These are phyloP conservation scores for Thereva unica DNA, from an alignment of 2,888 invertebrate species.

Conservation along the genomic window DNA sequence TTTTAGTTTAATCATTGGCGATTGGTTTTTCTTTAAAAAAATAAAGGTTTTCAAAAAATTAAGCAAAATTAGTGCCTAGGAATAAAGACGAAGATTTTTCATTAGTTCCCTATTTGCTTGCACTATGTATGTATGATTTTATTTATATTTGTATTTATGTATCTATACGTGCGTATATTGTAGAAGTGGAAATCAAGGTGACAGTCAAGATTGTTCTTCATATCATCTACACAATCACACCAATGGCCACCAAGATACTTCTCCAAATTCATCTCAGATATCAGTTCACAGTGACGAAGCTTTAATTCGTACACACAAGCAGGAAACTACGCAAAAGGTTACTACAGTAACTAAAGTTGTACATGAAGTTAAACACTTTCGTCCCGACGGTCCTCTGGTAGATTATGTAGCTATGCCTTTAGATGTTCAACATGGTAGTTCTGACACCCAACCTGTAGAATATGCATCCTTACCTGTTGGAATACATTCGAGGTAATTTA, in stretches of 20 bases:
- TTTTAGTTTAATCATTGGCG: too few species aligned
- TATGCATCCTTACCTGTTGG: conserved; percentile 61
- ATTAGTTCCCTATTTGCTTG: too few species aligned
- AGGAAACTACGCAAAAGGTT: conserved; percentile 71
- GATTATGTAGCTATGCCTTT: conserved; percentile 62
- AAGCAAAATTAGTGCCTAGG: too few species aligned
- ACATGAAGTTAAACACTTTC: conserved; percentile 66
- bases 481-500: conserved; percentile 44
- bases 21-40: too few species aligned
- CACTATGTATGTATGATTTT: too few species aligned
- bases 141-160: too few species aligned
- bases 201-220: conserved; percentile 35
- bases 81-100: too few species aligned
- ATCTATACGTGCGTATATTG: background rate
- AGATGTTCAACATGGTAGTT: conserved; percentile 61
- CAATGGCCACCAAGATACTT: conserved; percentile 67
- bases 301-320: conserved; percentile 67
- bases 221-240: conserved; percentile 57
- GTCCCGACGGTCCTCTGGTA: conserved; percentile 60
- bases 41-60: too few species aligned
- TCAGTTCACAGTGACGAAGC: conserved; percentile 61
- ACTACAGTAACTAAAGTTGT: conserved; percentile 73
- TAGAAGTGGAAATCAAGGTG: conserved; percentile 40
- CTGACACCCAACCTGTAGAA: conserved; percentile 62
- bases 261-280: conserved; percentile 63